These are phyloP conservation scores for Setophaga kirtlandii DNA, from an alignment of 2,113 vertebrate species.

Conservation along the genomic window DNA sequence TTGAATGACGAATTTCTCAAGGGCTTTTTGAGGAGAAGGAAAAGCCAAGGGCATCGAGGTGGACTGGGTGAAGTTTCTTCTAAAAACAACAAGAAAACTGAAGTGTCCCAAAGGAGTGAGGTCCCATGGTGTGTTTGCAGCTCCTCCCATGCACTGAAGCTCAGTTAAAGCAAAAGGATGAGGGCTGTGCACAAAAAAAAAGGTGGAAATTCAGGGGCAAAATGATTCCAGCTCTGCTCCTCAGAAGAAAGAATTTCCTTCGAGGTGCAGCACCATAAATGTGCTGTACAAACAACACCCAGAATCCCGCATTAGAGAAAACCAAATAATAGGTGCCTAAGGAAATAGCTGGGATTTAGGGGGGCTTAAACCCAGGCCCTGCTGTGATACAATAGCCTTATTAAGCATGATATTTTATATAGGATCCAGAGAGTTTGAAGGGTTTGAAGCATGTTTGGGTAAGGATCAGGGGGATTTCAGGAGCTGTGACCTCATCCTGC, in stretches of 20 bases:
- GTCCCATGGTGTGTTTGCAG: background rate
- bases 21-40: background rate
- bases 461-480: conserved; percentile 65
- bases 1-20: background rate
- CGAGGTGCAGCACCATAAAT: background rate
- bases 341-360: conserved; percentile 50
- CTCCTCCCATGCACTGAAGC: background rate
- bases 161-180: background rate
- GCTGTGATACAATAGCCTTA: conserved; percentile 62
- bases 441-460: conserved; percentile 41
- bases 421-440: conserved; percentile 10
- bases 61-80: background rate
- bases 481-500: conserved; percentile 50
- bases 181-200: background rate
- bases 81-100: background rate
- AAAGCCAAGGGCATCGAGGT: background rate
- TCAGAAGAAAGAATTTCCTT: background rate
- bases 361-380: conserved; percentile 34
- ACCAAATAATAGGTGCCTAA: conserved; percentile 20
- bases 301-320: conserved; percentile 6
- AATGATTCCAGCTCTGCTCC: background rate
- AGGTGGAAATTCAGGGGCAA: background rate
- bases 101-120: background rate
- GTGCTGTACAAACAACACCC: conserved; percentile 2
- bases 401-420: conserved; percentile 59